Evolutionary conservation across 2,888 invertebrate species (phyloP).

Genomic region (Ochropleura plecta): DNA sequence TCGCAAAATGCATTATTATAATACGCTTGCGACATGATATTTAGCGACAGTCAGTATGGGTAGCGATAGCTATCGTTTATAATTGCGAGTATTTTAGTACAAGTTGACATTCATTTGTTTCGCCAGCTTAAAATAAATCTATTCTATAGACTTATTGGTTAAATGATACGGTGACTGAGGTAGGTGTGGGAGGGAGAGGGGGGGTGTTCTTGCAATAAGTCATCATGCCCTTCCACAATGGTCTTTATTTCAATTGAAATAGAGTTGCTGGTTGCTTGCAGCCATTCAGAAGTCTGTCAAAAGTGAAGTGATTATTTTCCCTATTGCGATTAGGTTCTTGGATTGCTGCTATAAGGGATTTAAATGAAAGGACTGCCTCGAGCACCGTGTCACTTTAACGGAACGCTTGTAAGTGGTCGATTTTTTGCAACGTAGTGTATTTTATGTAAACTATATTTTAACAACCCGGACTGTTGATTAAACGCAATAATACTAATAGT

Average conservation of each 20-base stretch:
- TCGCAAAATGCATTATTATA: neutral
- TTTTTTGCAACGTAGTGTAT: conserved; percentile 4
- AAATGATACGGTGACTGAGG: neutral
- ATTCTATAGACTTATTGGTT: neutral
- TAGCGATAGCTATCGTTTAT: neutral
- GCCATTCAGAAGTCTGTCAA: neutral
- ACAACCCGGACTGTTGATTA: neutral
- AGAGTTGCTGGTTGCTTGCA: neutral
- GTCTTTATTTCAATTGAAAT: neutral
- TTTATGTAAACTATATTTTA: conserved; percentile 8
- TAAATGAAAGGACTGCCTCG: too few relatives aligned
- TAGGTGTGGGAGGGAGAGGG: neutral
- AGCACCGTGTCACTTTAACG: too few relatives aligned
- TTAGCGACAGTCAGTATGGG: neutral
- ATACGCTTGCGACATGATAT: neutral
- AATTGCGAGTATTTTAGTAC: neutral
- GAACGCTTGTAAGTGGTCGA: too few relatives aligned
- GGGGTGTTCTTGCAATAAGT: neutral
- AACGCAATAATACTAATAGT: conserved; percentile 12
- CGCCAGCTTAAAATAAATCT: neutral
- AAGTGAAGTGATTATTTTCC: neutral
- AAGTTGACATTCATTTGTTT: neutral
- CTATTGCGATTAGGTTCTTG: too few relatives aligned
- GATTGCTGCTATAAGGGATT: too few relatives aligned
- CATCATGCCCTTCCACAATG: neutral